phyloP scores from a whole-genome alignment of 2,888 invertebrate species.

The Drosophila birchii region DNA sequence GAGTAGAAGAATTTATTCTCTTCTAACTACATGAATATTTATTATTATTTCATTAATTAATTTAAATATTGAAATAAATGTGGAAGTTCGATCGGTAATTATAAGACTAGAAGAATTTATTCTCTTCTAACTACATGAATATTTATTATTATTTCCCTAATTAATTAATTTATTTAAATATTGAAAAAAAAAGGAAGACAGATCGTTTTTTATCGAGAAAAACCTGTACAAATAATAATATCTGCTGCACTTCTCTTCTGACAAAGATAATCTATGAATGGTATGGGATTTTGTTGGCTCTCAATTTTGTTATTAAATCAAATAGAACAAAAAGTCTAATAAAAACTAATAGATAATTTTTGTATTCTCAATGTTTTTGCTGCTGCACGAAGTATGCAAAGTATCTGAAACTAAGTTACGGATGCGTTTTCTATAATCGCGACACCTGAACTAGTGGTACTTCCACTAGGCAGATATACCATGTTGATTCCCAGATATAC shows the following conservation, averaged over 20 bases:
- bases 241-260: neutral
- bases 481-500: neutral
- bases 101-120: too few relatives aligned
- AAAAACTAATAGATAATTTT: neutral
- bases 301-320: neutral
- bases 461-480: neutral
- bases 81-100: neutral
- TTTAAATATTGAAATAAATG: neutral
- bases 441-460: neutral
- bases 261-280: neutral
- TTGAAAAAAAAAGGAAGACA: too few relatives aligned
- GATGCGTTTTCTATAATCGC: neutral
- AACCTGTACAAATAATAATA: too few relatives aligned
- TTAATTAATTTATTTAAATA: too few relatives aligned
- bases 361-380: neutral
- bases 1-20: too few relatives aligned
- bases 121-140: too few relatives aligned
- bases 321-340: neutral
- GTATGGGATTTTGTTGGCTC: too few relatives aligned
- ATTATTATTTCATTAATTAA: neutral
- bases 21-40: neutral
- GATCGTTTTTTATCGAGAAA: too few relatives aligned
- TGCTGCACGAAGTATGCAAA: neutral
- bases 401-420: neutral
- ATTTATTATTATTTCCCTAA: too few relatives aligned